Base-by-base conservation (phyloP, 2,888 invertebrate species). In the Hymenopus coronatus region DNA sequence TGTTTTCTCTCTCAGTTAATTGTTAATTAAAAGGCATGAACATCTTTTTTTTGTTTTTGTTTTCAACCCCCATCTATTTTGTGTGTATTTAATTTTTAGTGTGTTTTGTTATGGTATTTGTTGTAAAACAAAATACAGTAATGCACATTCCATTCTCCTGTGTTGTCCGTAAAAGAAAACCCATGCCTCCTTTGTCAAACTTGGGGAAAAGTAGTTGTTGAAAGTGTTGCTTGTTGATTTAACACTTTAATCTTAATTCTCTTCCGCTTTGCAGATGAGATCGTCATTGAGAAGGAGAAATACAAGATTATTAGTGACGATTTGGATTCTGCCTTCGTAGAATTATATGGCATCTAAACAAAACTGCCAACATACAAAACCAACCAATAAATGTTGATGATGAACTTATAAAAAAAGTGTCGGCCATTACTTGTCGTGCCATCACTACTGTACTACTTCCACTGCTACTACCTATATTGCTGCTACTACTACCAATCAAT, bases 301-400 rank as follows among this genome's bases (percentile, higher is more conserved):
- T 99, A 99, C 98, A 99, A 99, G 96, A 97, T 98, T 95, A 99
- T 99, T 95, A 99, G 99, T 96, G 99, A 99, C 96, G 99, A 99
- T 94, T 96, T 99, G 96, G 99, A 99, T 95, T 97, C 98, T 94
- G 99, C 99, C 93, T 99, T 99, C 96, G 98, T 98, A 95, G 98
- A 98, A 94, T 93, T 96, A 92, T 95, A 95, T 92, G 95, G 95
- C 92, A 95, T 94, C 93, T 95, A 94, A 94, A 92, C 90, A 90
- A 70, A 88, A 90, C 85, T 27, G 88, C 54, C 88, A 83, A 85
- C 87, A 88, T 70, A 82, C 86, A 81, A 83, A 88, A 89, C 84
- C 86, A 88, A 89, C 85, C 87, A 90, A 86, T 88, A 88, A 90
- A 89, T 84, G 83, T 87, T 83, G 84, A 27, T 82, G 82, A 88